These are phyloP conservation scores for Apocrypta bakeri DNA, from an alignment of 1,140 invertebrate genomes.

Conservation along the genomic window DNA sequence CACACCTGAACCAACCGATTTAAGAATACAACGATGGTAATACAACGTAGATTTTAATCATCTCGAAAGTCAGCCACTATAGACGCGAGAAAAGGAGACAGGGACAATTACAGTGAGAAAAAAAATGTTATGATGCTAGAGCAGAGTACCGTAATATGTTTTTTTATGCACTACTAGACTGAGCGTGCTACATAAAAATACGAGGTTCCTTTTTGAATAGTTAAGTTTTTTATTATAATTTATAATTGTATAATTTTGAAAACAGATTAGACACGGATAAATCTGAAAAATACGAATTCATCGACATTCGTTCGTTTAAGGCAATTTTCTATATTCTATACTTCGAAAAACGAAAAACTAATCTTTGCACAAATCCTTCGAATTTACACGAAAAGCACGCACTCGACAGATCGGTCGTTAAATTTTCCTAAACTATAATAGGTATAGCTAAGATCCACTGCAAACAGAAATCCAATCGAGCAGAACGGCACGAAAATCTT, in stretches of 20 bases:
- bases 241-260: too few species aligned
- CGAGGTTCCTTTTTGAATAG: background rate
- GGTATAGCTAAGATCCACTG: background rate
- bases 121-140: conserved; percentile 27
- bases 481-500: background rate
- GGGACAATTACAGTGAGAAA: conserved; percentile 35
- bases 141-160: conserved; percentile 36
- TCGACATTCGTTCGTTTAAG: too few species aligned
- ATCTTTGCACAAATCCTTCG: too few species aligned
- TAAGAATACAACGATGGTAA: background rate
- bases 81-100: background rate
- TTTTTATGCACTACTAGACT: background rate
- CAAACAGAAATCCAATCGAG: background rate
- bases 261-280: too few species aligned
- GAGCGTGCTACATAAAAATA: background rate
- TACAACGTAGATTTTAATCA: conserved; percentile 41
- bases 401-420: background rate
- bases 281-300: too few species aligned
- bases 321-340: too few species aligned
- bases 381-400: too few species aligned
- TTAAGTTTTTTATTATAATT: too few species aligned
- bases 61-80: background rate
- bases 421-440: background rate
- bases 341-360: too few species aligned
- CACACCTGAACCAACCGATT: conserved; percentile 1